Evolutionary conservation across 2,113 vertebrate genomes (phyloP).

Genomic region (Collichthys lucidus): DNA sequence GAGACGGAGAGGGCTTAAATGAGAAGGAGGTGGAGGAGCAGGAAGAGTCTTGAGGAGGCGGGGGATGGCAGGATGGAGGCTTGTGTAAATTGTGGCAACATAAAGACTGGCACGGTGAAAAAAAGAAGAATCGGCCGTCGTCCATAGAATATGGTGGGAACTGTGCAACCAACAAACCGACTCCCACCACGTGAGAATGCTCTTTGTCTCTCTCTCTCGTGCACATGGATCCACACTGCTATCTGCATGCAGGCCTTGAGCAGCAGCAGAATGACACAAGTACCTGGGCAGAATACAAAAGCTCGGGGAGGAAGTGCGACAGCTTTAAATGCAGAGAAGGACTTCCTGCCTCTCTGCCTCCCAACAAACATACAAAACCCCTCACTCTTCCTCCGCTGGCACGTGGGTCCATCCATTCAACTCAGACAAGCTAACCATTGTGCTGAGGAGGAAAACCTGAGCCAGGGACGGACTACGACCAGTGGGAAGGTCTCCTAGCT

Average conservation of each 20-base stretch:
- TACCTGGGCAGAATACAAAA: slow-evolving; percentile 62
- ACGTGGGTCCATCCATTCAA: slow-evolving; percentile 26
- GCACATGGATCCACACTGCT: neutral
- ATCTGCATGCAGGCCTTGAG: slow-evolving; percentile 42
- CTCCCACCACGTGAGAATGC: slow-evolving; percentile 21
- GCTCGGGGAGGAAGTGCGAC: slow-evolving; percentile 12
- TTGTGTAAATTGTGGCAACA: slow-evolving; percentile 38
- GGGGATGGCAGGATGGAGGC: slow-evolving; percentile 25
- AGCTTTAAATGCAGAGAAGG: slow-evolving; percentile 50
- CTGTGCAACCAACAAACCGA: neutral
- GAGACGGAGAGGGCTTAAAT: slow-evolving; percentile 33
- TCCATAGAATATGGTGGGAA: slow-evolving; percentile 49
- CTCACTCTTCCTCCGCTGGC: slow-evolving; percentile 31
- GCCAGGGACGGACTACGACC: slow-evolving; percentile 12
- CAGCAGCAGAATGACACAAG: slow-evolving; percentile 17
- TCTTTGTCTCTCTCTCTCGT: slow-evolving; percentile 32
- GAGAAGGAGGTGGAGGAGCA: slow-evolving; percentile 37
- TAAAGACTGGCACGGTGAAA: slow-evolving; percentile 34
- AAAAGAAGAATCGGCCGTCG: slow-evolving; percentile 37
- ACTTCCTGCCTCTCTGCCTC: slow-evolving; percentile 34
- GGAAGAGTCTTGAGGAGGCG: slow-evolving; percentile 41
- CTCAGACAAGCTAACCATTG: slow-evolving; percentile 57
- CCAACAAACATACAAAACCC: slow-evolving; percentile 32
- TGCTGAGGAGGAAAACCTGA: slow-evolving; percentile 41
- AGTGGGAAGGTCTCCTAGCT: slow-evolving; percentile 25